phyloP scores from a whole-genome alignment of 2,888 invertebrate genomes.

The Pristionchus fissidentatus region DNA sequence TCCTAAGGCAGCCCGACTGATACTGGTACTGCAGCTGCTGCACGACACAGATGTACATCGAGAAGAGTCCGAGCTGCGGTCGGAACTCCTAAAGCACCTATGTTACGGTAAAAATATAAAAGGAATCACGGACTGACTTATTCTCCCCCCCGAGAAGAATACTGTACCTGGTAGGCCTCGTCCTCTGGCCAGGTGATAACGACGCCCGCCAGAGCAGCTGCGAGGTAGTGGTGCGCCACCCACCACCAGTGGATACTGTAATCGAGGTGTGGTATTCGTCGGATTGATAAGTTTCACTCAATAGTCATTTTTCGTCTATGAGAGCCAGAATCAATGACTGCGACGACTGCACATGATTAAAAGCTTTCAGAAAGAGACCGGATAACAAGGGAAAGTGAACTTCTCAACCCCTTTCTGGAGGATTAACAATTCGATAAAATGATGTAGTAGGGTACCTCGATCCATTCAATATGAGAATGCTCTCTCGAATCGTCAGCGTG shows the following conservation, averaged over 20 bases:
- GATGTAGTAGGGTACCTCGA: slow-evolving; percentile 80
- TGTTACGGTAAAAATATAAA: not conserved
- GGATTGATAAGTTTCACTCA: not conserved
- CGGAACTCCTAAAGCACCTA: slow-evolving; percentile 76
- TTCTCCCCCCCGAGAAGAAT: not conserved
- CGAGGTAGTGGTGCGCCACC: slow-evolving; percentile 96
- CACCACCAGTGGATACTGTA: slow-evolving; percentile 87
- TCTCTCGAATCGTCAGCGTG: slow-evolving; percentile 96
- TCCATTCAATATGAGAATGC: slow-evolving; percentile 97
- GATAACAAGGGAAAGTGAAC: not conserved
- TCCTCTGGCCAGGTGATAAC: slow-evolving; percentile 93
- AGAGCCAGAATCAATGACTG: no score
- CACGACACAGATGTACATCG: slow-evolving; percentile 79
- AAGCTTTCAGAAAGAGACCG: not conserved
- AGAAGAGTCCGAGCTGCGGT: slow-evolving; percentile 61
- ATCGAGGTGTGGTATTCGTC: slow-evolving; percentile 4
- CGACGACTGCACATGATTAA: no score
- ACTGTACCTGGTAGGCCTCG: slow-evolving; percentile 83
- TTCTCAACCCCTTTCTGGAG: no score
- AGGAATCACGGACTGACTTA: not conserved
- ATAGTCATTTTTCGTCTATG: no score
- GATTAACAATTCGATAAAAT: no score
- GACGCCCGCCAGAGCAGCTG: slow-evolving; percentile 94
- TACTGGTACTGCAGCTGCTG: slow-evolving; percentile 83
- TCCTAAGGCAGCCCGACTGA: slow-evolving; percentile 90